Evolutionary conservation across 2,797 vertebrate genomes (phyloP).

Genomic region (Sebastes iracundus): DNA sequence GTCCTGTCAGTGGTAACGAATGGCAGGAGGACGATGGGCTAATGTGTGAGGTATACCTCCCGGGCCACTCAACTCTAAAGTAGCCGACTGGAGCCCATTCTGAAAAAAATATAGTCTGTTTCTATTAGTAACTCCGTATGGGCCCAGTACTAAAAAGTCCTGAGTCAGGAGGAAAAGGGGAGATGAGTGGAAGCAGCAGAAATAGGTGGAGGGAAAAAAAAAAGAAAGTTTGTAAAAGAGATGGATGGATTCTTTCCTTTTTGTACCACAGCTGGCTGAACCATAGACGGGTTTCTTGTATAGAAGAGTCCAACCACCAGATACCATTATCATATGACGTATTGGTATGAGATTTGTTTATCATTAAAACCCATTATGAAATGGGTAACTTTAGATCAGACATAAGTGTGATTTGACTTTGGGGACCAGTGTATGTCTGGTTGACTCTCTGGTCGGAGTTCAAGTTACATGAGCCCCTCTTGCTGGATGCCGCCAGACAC

Average conservation of each 20-base stretch:
- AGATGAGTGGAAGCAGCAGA: not conserved
- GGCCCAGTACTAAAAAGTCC: constrained; percentile 24
- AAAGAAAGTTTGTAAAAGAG: not conserved
- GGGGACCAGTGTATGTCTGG: too few species aligned
- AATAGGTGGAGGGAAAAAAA: not conserved
- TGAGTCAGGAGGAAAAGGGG: constrained; percentile 32
- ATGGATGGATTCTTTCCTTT: not conserved
- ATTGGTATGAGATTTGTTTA: too few species aligned
- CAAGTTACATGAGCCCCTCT: too few species aligned
- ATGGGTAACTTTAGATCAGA: too few species aligned
- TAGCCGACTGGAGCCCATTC: constrained; percentile 24
- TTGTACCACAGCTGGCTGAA: not conserved
- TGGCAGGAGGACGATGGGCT: constrained; percentile 37
- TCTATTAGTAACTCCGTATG: constrained; percentile 28
- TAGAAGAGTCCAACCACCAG: too few species aligned
- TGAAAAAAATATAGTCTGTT: constrained; percentile 29
- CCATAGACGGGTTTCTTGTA: too few species aligned
- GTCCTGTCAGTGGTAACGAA: constrained; percentile 66
- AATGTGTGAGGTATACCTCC: constrained; percentile 50
- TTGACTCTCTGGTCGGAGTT: too few species aligned
- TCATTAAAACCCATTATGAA: too few species aligned
- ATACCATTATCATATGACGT: too few species aligned
- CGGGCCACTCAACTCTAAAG: constrained; percentile 33
- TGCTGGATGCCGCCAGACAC: too few species aligned
- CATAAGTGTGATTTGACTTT: too few species aligned